These are phyloP conservation scores for Clarias batrachus DNA, from an alignment of 2,113 vertebrate genomes.

Conservation along the genomic window DNA sequence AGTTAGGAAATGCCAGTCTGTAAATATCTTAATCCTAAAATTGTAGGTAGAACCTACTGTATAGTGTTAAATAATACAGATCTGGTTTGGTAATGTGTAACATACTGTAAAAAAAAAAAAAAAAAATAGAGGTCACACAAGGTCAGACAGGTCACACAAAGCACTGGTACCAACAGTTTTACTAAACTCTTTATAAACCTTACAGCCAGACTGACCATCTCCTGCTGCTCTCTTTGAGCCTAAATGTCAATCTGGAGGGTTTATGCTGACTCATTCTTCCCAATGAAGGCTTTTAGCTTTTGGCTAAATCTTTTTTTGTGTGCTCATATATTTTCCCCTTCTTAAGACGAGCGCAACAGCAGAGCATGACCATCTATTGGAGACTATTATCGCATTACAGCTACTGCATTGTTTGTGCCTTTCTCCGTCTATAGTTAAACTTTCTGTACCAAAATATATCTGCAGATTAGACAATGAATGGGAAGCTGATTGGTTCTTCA, in stretches of 20 bases:
- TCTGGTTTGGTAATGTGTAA: not conserved
- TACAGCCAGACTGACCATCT: not conserved
- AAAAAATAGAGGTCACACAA: not conserved
- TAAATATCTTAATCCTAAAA: not conserved
- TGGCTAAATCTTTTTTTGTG: slow-evolving; percentile 6
- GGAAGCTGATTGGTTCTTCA: not conserved
- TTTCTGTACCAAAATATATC: not conserved
- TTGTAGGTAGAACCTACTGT: not conserved
- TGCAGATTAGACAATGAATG: not conserved
- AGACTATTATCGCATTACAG: not conserved
- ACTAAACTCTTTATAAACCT: slow-evolving; percentile 5
- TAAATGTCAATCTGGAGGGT: not conserved
- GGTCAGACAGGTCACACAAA: not conserved
- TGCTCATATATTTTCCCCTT: not conserved
- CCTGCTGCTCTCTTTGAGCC: not conserved
- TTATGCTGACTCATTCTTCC: slow-evolving; percentile 14
- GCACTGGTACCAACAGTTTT: not conserved
- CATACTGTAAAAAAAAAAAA: no score
- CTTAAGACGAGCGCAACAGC: not conserved
- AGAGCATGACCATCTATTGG: not conserved
- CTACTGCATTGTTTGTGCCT: not conserved
- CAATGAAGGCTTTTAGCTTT: not conserved
- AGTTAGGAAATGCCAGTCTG: not conserved
- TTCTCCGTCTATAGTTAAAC: not conserved
- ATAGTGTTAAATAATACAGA: not conserved